These are phyloP conservation scores for Bellardia pandia DNA, from an alignment of 2,888 invertebrate species.

Conservation along the genomic window DNA sequence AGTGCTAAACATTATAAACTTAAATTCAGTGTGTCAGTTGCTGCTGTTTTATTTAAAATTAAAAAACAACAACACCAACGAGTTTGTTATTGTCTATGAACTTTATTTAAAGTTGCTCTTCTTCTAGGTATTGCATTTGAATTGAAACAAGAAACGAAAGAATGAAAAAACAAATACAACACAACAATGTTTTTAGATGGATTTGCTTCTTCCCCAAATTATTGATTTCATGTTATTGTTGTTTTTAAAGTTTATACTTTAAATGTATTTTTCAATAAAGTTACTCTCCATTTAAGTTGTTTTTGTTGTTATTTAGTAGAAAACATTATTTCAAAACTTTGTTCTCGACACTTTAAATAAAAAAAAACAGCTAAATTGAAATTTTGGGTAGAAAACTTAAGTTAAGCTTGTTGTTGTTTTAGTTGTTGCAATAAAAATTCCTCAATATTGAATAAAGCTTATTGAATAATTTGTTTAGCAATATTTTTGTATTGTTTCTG, in stretches of 20 bases:
- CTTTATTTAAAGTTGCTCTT: conserved; percentile 60
- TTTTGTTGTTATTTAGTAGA: conserved; percentile 1
- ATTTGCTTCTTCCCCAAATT: conserved; percentile 37
- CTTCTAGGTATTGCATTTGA: conserved; percentile 43
- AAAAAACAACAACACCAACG: conserved; percentile 22
- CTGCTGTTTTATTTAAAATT: conserved; percentile 43
- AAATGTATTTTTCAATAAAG: conserved; percentile 38
- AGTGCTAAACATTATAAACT: background rate
- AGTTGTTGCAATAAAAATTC: background rate
- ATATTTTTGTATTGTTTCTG: background rate
- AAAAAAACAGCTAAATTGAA: background rate
- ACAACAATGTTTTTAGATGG: conserved; percentile 18
- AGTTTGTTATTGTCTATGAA: conserved; percentile 70
- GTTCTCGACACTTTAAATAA: background rate
- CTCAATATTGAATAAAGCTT: conserved; percentile 11
- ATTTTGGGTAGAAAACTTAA: background rate
- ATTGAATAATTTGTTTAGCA: background rate
- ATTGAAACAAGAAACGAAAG: conserved; percentile 9
- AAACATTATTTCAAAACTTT: conserved; percentile 37
- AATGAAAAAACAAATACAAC: conserved; percentile 2
- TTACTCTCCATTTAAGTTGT: conserved; percentile 4
- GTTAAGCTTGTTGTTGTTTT: conserved; percentile 14
- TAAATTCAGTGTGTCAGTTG: conserved; percentile 45
- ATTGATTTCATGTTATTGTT: conserved; percentile 55
- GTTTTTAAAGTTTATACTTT: conserved; percentile 40